Evolutionary conservation across 2,797 vertebrate genomes (phyloP).

Genomic region (Tauraco hartlaubi): DNA sequence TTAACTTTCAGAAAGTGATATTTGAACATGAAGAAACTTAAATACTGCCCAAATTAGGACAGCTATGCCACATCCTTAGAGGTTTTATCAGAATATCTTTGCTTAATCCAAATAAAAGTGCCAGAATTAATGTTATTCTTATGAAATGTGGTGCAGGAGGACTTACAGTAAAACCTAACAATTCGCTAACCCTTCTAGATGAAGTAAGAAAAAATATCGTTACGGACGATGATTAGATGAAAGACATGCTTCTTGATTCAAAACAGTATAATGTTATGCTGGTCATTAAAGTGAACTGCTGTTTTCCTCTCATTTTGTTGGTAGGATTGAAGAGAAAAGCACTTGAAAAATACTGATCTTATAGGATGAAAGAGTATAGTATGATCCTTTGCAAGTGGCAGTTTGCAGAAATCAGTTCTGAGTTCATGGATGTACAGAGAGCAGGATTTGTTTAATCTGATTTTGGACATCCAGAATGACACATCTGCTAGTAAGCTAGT

Average conservation of each 20-base stretch:
- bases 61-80: background rate
- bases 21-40: background rate
- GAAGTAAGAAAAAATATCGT: background rate
- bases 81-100: background rate
- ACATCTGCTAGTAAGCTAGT: background rate
- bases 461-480: background rate
- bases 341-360: slow-evolving; percentile 23
- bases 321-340: slow-evolving; percentile 16
- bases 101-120: background rate
- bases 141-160: background rate
- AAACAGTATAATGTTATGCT: slow-evolving; percentile 9
- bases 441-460: background rate
- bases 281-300: slow-evolving; percentile 43
- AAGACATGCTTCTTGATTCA: background rate
- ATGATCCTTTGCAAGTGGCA: background rate
- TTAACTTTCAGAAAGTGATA: background rate
- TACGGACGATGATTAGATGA: slow-evolving; percentile 28
- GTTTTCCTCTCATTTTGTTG: slow-evolving; percentile 41
- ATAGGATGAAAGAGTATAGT: background rate
- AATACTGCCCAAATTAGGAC: background rate
- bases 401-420: slow-evolving; percentile 21
- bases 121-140: background rate
- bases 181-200: background rate
- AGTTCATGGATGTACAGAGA: background rate
- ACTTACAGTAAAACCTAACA: slow-evolving; percentile 14